Evolutionary conservation across 2,113 vertebrate species (phyloP), one percentile per base, ranked within the genome.

Genomic region (Calyptommatus sinebrachiatus): DNA sequence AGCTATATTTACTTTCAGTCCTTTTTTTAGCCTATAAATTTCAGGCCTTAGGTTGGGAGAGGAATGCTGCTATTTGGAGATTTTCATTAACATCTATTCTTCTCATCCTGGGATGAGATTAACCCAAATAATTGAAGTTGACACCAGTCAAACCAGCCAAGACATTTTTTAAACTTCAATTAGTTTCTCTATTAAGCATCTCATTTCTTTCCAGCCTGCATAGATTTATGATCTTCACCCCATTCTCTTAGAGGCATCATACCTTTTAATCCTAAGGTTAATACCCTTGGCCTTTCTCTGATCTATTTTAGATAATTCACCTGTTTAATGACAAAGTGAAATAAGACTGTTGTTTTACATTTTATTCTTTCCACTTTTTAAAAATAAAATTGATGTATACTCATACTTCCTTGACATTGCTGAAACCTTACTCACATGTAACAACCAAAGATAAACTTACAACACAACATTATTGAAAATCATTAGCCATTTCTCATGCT

Each of bases 261-360:
- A 76, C 86, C 89, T 90, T 85, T 88, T 88, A 85, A 89, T 88
- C 75, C 83, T 86, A 85, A 91, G 88, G 91, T 94, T 92, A 94
- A 92, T 88, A 84, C 31, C 75, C 60, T 73, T 74, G 29, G 78
- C 87, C 91, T 91, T 82, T 86, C 50, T 14, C 6, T 73, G 77
- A 45, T 66, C 60, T 86, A 77, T 86, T 81, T 78, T 79, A 88
- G 73, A 80, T 91, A 88, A 88, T 90, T 92, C 88, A 72, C 80
- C 83, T 91, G 88, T 80, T 86, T 84, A 92, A 87, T 84, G 88
- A 77, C 60, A 86, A 89, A 80, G 35, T 85, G 50, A 69, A 89
- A 89, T 45, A 29, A 86, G 76, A 28, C 80, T 45, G 81, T 74
- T 35, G 69, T 84, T 79, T 73, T 62, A 79, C 67, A 86, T 65